A percentile compares a stretch with the other conserved stretches of the same genome.
These are phyloP conservation scores for Pteruthius melanotis DNA, from an alignment of 2,113 vertebrate genomes.

Conservation along the genomic window DNA sequence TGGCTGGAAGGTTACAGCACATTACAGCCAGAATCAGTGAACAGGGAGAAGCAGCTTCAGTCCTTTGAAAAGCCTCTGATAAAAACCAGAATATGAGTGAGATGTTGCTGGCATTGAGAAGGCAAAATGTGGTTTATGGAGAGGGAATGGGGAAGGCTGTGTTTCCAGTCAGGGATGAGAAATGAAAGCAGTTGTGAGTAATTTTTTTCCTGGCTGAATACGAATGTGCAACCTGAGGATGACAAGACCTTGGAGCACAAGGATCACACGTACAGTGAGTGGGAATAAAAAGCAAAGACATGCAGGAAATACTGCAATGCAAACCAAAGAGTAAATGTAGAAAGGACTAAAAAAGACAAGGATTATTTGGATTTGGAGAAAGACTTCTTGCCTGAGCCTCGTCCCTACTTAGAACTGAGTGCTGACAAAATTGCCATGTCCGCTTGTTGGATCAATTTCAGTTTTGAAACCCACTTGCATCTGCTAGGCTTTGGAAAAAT, in stretches of 20 bases:
- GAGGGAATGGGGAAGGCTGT: background rate
- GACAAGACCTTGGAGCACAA: background rate
- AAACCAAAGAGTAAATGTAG: background rate
- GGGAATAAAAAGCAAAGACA: background rate
- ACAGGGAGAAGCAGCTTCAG: background rate
- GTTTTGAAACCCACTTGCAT: background rate
- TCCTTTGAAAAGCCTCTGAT: background rate
- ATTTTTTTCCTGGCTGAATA: background rate
- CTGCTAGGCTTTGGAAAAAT: background rate
- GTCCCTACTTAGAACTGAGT: background rate
- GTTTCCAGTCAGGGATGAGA: background rate
- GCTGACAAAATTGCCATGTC: background rate
- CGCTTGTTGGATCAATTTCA: background rate
- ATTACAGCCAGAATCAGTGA: background rate
- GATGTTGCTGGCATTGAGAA: background rate
- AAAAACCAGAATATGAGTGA: background rate
- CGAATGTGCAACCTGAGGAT: background rate
- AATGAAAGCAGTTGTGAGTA: background rate
- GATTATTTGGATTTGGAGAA: background rate
- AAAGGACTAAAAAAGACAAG: background rate
- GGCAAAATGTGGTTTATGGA: background rate
- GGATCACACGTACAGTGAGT: accelerated
- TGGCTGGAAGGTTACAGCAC: background rate
- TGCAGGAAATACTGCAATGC: background rate
- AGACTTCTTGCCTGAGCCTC: background rate